Percentiles rank a stretch among this genome's conserved stretches.
Conservation (phyloP, 2,888 invertebrate genomes). For the Xylophagus ater region DNA sequence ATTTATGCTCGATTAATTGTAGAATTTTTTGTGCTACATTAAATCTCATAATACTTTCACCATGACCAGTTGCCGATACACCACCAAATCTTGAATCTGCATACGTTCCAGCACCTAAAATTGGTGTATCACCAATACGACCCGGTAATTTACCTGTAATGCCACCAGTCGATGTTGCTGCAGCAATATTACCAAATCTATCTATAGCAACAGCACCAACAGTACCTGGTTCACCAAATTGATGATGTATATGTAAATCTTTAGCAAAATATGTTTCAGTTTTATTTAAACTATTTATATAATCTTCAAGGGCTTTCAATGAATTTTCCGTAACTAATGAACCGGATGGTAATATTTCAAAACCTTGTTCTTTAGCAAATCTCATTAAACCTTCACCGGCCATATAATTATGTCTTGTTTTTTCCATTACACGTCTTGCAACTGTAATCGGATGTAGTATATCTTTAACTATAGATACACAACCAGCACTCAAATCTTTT, state of each 20-base stretch:
- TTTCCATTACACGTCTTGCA: slow-evolving; percentile 63
- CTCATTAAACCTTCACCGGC: slow-evolving; percentile 62
- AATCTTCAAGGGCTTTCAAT: slow-evolving; percentile 44
- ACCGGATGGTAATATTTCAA: slow-evolving; percentile 49
- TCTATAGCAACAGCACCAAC: slow-evolving; percentile 78
- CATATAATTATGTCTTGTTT: slow-evolving; percentile 59
- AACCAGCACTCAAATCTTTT: slow-evolving; percentile 52
- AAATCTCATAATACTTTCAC: slow-evolving; percentile 67
- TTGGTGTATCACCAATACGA: slow-evolving; percentile 64
- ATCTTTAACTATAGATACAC: slow-evolving; percentile 61
- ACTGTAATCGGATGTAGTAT: slow-evolving; percentile 65
- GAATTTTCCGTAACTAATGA: slow-evolving; percentile 55
- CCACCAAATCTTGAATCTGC: slow-evolving; percentile 61
- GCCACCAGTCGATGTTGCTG: slow-evolving; percentile 77
- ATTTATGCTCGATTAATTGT: slow-evolving; percentile 49
- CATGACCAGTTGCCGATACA: slow-evolving; percentile 72
- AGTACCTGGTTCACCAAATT: slow-evolving; percentile 53
- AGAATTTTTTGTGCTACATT: slow-evolving; percentile 63
- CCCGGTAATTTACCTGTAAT: slow-evolving; percentile 67
- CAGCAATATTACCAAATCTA: slow-evolving; percentile 56
- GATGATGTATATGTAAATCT: too few species aligned
- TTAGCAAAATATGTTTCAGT: not conserved
- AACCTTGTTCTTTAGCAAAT: slow-evolving; percentile 50
- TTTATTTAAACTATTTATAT: slow-evolving; percentile 18
- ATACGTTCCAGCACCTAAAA: slow-evolving; percentile 62